Percentiles rank a stretch among this genome's conserved stretches.
Evolutionary conservation across 2,797 vertebrate species (phyloP).

Genomic region (Brachyrhaphis roseni): DNA sequence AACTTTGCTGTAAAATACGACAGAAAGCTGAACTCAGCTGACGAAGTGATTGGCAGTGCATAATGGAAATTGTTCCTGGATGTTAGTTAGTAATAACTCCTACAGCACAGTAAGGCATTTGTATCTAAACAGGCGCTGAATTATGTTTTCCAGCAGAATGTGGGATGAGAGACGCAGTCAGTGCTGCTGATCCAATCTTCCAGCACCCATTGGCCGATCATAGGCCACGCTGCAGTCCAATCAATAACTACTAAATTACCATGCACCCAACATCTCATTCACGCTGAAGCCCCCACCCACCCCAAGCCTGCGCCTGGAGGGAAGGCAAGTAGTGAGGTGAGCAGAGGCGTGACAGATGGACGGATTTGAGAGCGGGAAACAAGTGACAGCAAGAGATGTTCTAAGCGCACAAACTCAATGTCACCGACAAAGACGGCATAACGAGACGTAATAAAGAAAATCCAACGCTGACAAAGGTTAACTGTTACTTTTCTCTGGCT

Average conservation of each 20-base stretch:
- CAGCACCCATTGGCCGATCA: constrained; percentile 65
- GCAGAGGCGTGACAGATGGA: constrained; percentile 49
- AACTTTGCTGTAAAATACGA: constrained; percentile 68
- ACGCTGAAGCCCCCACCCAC: constrained; percentile 54
- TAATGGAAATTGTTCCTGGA: constrained; percentile 33
- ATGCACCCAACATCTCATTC: constrained; percentile 81
- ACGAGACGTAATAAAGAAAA: constrained; percentile 60
- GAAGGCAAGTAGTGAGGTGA: constrained; percentile 58
- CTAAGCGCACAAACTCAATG: constrained; percentile 36
- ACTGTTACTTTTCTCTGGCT: constrained; percentile 37
- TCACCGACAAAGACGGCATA: constrained; percentile 53
- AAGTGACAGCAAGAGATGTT: constrained; percentile 46
- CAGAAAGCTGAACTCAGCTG: constrained; percentile 58
- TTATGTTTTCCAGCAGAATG: constrained; percentile 61
- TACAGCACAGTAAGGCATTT: constrained; percentile 16
- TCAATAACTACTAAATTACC: constrained; percentile 83
- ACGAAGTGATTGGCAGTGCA: constrained; percentile 48
- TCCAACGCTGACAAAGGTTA: constrained; percentile 59
- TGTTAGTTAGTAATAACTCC: constrained; percentile 30
- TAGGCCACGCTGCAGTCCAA: constrained; percentile 82
- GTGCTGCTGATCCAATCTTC: constrained; percentile 61
- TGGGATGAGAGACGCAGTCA: constrained; percentile 56
- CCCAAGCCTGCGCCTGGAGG: constrained; percentile 37
- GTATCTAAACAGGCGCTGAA: constrained; percentile 35
- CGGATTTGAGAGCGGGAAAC: constrained; percentile 43